Percentiles rank a stretch among this genome's conserved stretches.
Evolutionary conservation across 2,113 vertebrate species (phyloP).

Genomic region (Eulemur rufifrons): DNA sequence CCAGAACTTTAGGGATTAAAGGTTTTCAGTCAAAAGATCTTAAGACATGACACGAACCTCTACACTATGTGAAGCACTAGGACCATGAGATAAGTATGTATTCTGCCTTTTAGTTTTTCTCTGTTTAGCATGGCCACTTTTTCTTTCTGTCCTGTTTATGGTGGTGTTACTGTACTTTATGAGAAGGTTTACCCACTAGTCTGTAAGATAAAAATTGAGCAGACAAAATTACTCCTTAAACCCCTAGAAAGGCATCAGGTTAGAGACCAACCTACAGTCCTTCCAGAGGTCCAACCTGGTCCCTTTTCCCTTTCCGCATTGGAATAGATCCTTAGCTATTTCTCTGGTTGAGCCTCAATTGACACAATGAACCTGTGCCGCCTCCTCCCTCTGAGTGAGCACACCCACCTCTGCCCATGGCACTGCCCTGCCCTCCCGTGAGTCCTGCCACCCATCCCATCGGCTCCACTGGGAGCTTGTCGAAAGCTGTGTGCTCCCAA

Average conservation of each 20-base stretch:
- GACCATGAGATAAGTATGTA: not conserved
- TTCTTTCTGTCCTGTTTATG: not conserved
- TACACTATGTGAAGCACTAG: not conserved
- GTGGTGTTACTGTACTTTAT: not conserved
- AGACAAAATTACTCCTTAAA: not conserved
- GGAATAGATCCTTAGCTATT: not conserved
- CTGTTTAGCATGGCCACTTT: not conserved
- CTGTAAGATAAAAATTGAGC: not conserved
- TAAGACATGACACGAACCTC: not conserved
- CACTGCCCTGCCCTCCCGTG: not conserved
- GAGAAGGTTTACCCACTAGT: not conserved
- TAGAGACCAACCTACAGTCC: not conserved
- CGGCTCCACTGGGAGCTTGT: not conserved
- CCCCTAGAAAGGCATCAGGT: not conserved
- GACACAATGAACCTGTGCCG: not conserved
- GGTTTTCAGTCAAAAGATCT: not conserved
- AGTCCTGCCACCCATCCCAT: not conserved
- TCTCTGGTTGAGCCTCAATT: not conserved
- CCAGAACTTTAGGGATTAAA: conserved; percentile 39
- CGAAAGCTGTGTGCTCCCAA: not conserved
- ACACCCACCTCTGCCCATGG: not conserved
- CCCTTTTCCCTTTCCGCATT: not conserved
- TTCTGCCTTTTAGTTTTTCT: not conserved
- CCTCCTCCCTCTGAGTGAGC: no score
- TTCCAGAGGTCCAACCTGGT: not conserved